These are phyloP conservation scores for Tipula helvola DNA, from an alignment of 2,888 invertebrate genomes.

Conservation along the genomic window DNA sequence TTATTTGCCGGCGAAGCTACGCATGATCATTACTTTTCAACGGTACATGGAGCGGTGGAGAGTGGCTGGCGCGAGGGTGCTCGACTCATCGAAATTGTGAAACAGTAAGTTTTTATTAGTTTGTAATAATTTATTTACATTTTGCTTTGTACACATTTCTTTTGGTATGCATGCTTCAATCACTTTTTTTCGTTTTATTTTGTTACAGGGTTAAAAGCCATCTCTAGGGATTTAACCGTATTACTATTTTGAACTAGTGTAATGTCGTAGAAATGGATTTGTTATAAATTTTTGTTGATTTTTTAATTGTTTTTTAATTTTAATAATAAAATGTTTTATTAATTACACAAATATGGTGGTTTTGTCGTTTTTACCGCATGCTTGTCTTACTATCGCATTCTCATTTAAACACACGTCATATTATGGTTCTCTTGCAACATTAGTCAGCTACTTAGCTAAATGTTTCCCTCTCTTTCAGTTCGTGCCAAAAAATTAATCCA, in stretches of 20 bases:
- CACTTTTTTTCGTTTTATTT: neutral
- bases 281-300: neutral
- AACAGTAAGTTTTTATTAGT: constrained; percentile 13
- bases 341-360: neutral
- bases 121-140: neutral
- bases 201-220: neutral
- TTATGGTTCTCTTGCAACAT: neutral
- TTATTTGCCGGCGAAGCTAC: constrained; percentile 59
- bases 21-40: constrained; percentile 47
- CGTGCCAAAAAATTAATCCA: neutral
- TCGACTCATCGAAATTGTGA: constrained; percentile 37
- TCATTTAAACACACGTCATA: neutral
- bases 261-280: neutral
- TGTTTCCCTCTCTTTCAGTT: neutral
- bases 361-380: neutral
- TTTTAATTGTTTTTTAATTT: neutral
- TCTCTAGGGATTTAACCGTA: neutral
- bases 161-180: neutral
- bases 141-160: neutral
- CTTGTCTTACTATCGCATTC: no score
- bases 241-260: neutral
- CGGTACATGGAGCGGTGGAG: constrained; percentile 62
- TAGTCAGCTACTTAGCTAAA: neutral
- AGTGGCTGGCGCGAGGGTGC: constrained; percentile 60
- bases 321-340: neutral